Conservation (phyloP, 2,113 vertebrate species). For the Pelodiscus sinensis region DNA sequence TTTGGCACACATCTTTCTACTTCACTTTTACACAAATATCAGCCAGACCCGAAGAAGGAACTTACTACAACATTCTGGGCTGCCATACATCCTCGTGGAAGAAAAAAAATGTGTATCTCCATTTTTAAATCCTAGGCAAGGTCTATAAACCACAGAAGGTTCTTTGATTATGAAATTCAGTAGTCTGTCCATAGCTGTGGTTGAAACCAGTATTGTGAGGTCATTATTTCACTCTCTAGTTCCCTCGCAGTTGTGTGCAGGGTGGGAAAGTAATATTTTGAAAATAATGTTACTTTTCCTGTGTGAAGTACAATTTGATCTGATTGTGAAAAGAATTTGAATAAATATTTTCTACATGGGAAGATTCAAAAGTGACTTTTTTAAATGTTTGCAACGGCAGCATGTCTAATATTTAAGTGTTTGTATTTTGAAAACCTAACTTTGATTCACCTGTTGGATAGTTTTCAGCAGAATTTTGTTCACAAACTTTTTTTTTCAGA, state of each 20-base stretch:
- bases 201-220: conserved; percentile 7
- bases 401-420: not conserved
- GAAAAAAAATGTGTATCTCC: conserved; percentile 1
- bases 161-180: conserved; percentile 19
- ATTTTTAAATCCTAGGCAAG: conserved; percentile 27
- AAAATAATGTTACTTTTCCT: conserved; percentile 3
- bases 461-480: not conserved
- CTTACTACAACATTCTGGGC: not conserved
- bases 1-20: conserved; percentile 64
- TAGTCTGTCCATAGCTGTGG: conserved; percentile 12
- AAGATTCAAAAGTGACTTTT: not conserved
- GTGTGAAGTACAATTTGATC: not conserved
- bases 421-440: not conserved
- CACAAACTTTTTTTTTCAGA: not conserved
- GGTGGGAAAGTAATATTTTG: not conserved
- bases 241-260: not conserved
- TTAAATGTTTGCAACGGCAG: not conserved
- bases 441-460: not conserved
- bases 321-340: not conserved
- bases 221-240: not conserved
- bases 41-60: conserved; percentile 32
- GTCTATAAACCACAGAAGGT: conserved; percentile 23
- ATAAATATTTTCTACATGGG: not conserved
- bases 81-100: not conserved
- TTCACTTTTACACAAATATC: conserved; percentile 49